These are phyloP conservation scores for Ophioninae sp. DNA, from an alignment of 2,888 invertebrate genomes.

Conservation along the genomic window DNA sequence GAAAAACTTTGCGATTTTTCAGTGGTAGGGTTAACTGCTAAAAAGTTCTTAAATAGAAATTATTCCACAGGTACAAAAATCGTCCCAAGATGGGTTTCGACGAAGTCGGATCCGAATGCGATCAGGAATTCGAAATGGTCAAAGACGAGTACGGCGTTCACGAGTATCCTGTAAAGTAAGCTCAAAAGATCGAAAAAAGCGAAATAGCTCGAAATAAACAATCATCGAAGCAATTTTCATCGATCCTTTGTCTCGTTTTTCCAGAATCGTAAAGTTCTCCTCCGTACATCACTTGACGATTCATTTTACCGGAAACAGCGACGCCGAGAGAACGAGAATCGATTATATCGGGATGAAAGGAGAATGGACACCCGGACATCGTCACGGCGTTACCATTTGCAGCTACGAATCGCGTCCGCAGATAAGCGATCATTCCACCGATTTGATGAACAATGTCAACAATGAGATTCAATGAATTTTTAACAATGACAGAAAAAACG, in stretches of 20 bases:
- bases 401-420: conserved; percentile 94
- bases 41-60: background rate
- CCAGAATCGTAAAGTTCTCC: conserved; percentile 95
- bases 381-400: conserved; percentile 95
- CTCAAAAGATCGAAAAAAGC: conserved; percentile 53
- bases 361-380: conserved; percentile 92
- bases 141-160: conserved; percentile 89
- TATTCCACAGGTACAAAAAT: conserved; percentile 91
- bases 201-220: background rate
- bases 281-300: conserved; percentile 94
- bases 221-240: no score
- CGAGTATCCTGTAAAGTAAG: conserved; percentile 95
- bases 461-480: conserved; percentile 63
- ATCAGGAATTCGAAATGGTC: conserved; percentile 94
- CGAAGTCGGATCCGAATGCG: conserved; percentile 87
- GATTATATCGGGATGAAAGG: conserved; percentile 98
- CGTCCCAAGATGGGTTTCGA: conserved; percentile 97
- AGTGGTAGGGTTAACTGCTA: no score
- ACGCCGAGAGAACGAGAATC: conserved; percentile 91
- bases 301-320: conserved; percentile 95
- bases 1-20: no score
- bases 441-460: conserved; percentile 75
- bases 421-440: conserved; percentile 91
- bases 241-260: conserved; percentile 72
- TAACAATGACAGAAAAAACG: background rate